phyloP scores from a whole-genome alignment of 1,140 invertebrate genomes.

The Euglossa dilemma region DNA sequence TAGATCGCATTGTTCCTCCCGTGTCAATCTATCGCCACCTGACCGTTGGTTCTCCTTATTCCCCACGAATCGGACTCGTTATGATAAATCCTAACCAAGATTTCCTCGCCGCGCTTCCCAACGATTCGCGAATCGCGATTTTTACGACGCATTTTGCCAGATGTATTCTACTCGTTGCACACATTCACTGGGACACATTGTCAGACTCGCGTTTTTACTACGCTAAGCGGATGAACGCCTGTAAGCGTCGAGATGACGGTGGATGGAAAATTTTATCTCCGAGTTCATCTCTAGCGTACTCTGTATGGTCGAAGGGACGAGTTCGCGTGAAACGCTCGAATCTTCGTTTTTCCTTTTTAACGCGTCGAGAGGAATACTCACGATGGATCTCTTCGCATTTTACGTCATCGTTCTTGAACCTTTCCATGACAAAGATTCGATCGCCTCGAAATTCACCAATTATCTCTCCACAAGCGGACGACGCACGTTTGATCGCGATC shows the following conservation, averaged over 20 bases:
- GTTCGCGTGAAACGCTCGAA: not conserved
- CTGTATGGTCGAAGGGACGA: not conserved
- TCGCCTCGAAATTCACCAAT: not conserved
- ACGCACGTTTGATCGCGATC: not conserved
- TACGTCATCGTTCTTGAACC: conserved; percentile 58
- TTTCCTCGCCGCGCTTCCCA: no score
- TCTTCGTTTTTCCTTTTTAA: no score
- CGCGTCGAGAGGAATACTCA: conserved; percentile 45
- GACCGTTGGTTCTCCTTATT: not conserved
- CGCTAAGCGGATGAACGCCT: not conserved
- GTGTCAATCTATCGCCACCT: not conserved
- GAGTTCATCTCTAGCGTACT: not conserved
- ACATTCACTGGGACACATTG: not conserved
- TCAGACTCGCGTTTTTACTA: not conserved
- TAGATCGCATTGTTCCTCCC: conserved; percentile 28
- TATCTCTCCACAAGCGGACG: not conserved
- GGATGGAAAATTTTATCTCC: not conserved
- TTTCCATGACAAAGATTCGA: conserved; percentile 40
- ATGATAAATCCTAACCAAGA: not conserved
- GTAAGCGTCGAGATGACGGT: not conserved
- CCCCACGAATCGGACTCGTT: not conserved
- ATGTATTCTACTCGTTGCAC: not conserved
- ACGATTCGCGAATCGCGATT: not conserved
- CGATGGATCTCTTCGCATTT: conserved; percentile 68
- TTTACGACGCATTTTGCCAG: not conserved